These are phyloP conservation scores for Pampus argenteus DNA, from an alignment of 2,797 vertebrate genomes.

Conservation along the genomic window DNA sequence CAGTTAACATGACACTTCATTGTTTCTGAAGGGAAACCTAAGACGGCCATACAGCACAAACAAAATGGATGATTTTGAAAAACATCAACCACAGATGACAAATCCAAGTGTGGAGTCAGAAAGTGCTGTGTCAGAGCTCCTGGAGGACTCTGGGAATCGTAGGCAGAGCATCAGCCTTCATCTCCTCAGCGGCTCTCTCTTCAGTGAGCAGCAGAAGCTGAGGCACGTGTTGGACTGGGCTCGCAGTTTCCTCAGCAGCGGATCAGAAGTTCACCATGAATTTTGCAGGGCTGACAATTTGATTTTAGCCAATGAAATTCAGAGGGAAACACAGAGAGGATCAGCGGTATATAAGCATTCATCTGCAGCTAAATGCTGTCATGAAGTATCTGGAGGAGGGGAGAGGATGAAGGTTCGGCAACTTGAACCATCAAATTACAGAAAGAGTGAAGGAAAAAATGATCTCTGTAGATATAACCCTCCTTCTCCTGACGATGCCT, in stretches of 20 bases:
- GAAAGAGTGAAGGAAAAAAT: background rate
- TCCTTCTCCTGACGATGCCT: slow-evolving; percentile 3
- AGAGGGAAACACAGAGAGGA: background rate
- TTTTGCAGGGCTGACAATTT: slow-evolving; percentile 29
- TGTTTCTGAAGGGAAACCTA: background rate
- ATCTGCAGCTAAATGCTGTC: background rate
- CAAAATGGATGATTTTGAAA: slow-evolving; percentile 11
- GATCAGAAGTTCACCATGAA: slow-evolving; percentile 25
- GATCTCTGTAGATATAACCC: background rate
- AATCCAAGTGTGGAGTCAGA: slow-evolving; percentile 8
- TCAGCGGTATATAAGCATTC: background rate
- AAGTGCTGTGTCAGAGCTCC: background rate
- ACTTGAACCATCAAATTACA: background rate
- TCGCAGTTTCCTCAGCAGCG: slow-evolving; percentile 64
- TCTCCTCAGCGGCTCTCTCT: slow-evolving; percentile 48
- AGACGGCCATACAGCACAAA: too few species aligned
- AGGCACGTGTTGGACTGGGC: slow-evolving; percentile 76
- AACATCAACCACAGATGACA: slow-evolving; percentile 8
- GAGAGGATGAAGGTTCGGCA: background rate
- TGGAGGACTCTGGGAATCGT: slow-evolving; percentile 45
- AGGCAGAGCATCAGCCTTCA: slow-evolving; percentile 36
- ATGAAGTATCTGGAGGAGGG: slow-evolving; percentile 2
- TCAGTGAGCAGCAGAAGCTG: slow-evolving; percentile 81
- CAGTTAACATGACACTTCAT: background rate
- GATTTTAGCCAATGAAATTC: background rate